Base-by-base conservation (phyloP, 2,888 invertebrate species). In the Sclerodermus sp. region DNA sequence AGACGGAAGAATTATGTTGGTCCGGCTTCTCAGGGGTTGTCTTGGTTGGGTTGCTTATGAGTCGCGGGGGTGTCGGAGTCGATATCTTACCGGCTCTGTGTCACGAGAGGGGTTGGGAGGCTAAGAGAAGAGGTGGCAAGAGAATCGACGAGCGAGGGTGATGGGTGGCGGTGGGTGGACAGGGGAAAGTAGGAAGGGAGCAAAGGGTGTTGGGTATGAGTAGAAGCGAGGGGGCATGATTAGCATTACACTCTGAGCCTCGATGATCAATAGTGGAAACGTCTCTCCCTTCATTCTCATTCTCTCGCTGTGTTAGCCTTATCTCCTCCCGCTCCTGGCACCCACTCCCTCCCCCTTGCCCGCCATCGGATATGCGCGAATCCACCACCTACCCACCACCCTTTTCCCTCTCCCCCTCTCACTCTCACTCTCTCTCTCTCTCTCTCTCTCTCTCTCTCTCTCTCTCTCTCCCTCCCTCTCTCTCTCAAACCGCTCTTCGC, bases 221-320 rank as follows among this genome's bases (percentile, higher is more conserved):
- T 54, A 51, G 55, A 52, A 54, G 58, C 45, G 65, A 66, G 73
- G 71, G 73, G 76, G 76, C 70, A 73, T 76, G 77, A 77, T 76
- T 77, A 77, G 77, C 77, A 77, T 77, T 77, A 74, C 76, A 74
- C 77, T 75, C 75, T 73, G 76, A 74, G 75, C 73, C 76, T 74
- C 75, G 77, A 77, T 77, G 77, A 77, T 77, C 77, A 77, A 77
- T 77, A 76, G 77, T 77, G 74, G 74, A 76, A 77, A 77, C 73
- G 76, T 75, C 74, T 72, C 75, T 70, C 73, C 72, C 75, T 74
- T 74, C 73, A 72, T 73, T 74, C 70, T 71, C 71, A 73, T 73
- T 71, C 72, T 72, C 74, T 71, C 70, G 70, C 72, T 65, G 71
- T 71, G 73, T 72, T 73, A 66, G 74, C 73, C 76, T 76, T 75